Evolutionary conservation across 2,888 invertebrate genomes (phyloP).

Genomic region (Bedellia somnulentella): DNA sequence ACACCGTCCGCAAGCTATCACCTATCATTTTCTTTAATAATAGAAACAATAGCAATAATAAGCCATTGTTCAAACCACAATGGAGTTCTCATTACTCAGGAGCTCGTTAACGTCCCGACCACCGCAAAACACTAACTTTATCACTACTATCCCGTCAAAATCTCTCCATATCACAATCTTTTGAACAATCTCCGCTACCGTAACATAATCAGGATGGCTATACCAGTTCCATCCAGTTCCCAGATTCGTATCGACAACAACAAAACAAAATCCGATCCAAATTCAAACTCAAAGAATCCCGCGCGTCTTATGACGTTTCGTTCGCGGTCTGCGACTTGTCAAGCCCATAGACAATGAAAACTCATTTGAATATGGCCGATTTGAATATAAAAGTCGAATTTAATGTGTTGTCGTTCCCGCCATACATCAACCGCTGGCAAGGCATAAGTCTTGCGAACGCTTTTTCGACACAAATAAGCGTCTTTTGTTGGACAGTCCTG

Average conservation of each 20-base stretch:
- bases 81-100: slow-evolving; percentile 53
- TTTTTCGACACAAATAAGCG: slow-evolving; percentile 58
- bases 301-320: too few relatives aligned
- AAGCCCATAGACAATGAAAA: slow-evolving; percentile 47
- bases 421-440: slow-evolving; percentile 44
- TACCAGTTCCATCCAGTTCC: too few relatives aligned
- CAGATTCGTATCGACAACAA: too few relatives aligned
- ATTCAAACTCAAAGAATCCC: slow-evolving; percentile 47
- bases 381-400: slow-evolving; percentile 60
- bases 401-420: slow-evolving; percentile 46
- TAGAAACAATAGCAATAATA: slow-evolving; percentile 46
- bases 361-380: slow-evolving; percentile 50
- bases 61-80: slow-evolving; percentile 53
- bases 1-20: too few relatives aligned
- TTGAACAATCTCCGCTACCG: too few relatives aligned
- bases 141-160: too few relatives aligned
- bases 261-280: too few relatives aligned
- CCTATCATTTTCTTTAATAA: too few relatives aligned
- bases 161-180: too few relatives aligned
- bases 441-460: slow-evolving; percentile 55
- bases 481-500: slow-evolving; percentile 39
- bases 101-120: slow-evolving; percentile 48
- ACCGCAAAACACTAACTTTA: slow-evolving; percentile 54
- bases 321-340: too few relatives aligned
- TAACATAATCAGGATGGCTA: too few relatives aligned